These are phyloP conservation scores for Lacerta bilineata DNA, from an alignment of 2,797 vertebrate genomes.

Conservation along the genomic window DNA sequence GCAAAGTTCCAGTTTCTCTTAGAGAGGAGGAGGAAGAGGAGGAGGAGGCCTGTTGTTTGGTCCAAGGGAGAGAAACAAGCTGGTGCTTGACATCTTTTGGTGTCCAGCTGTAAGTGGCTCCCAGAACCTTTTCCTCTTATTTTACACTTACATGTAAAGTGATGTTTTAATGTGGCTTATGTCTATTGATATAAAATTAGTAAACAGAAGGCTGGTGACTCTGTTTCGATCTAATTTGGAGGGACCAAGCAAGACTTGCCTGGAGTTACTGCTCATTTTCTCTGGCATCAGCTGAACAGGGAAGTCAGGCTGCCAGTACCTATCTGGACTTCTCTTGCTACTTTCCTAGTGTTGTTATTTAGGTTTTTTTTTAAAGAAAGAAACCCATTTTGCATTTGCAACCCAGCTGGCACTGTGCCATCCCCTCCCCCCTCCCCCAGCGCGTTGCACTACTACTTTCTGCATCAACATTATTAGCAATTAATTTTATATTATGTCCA, in stretches of 20 bases:
- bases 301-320: not conserved
- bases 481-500: not conserved
- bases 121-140: not conserved
- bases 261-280: not conserved
- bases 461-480: not conserved
- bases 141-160: not conserved
- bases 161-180: not conserved
- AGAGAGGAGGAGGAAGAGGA: not conserved
- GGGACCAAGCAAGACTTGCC: not conserved
- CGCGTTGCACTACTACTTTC: fast-evolving
- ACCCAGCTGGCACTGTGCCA: not conserved
- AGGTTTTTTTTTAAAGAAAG: not conserved
- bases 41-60: not conserved
- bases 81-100: not conserved
- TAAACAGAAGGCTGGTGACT: not conserved
- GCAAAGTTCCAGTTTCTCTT: not conserved
- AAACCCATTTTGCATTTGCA: not conserved
- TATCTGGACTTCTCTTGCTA: not conserved
- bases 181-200: not conserved
- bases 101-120: not conserved
- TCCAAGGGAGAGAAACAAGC: not conserved
- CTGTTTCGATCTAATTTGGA: not conserved
- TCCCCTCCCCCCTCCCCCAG: not conserved
- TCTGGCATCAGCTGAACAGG: not conserved
- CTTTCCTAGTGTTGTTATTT: constrained; percentile 6